Conservation (phyloP, 2,113 vertebrate species). For the Sturnira hondurensis region DNA sequence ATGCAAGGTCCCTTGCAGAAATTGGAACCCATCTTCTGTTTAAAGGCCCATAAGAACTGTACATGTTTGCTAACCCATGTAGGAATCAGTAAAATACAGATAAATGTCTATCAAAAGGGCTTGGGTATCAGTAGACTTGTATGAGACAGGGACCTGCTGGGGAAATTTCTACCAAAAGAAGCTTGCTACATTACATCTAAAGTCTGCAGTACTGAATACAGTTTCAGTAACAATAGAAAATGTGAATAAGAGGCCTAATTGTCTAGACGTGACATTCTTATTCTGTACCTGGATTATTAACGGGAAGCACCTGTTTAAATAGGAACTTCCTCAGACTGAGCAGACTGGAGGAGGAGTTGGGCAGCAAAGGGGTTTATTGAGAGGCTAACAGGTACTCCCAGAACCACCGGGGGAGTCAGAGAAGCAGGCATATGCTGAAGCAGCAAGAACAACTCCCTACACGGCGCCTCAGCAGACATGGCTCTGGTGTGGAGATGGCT, state of each 20-base stretch:
- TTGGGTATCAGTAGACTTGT: background rate
- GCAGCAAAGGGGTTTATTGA: background rate
- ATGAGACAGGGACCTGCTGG: background rate
- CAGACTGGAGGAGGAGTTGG: background rate
- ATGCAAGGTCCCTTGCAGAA: background rate
- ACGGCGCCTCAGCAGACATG: background rate
- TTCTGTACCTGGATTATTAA: background rate
- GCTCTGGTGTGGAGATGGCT: no score
- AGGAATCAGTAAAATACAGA: background rate
- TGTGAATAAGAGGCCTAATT: background rate
- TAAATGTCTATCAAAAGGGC: background rate
- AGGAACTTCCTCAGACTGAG: background rate
- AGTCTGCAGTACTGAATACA: no score
- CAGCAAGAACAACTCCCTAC: no score
- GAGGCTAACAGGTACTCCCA: background rate
- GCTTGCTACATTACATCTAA: background rate
- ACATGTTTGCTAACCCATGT: background rate
- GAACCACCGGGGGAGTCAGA: background rate
- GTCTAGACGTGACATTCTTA: background rate
- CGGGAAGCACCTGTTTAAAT: background rate
- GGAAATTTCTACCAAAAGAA: background rate
- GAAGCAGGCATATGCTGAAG: background rate
- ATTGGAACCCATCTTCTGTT: background rate
- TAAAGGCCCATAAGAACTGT: background rate
- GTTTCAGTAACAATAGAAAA: background rate